phyloP scores from a whole-genome alignment of 1,140 invertebrate species.

The Aphidius ervi region DNA sequence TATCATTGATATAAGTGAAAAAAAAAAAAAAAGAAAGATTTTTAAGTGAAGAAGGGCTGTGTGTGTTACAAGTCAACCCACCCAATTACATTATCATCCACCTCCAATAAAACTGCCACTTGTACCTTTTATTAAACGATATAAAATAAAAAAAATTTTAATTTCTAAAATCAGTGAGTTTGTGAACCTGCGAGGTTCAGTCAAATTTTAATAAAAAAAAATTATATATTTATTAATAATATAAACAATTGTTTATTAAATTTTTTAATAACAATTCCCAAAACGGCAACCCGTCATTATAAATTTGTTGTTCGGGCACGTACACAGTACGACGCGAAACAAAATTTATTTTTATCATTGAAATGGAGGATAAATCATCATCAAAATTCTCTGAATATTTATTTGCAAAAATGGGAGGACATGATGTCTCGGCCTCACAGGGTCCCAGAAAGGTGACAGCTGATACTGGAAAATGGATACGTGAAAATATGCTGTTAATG shows the following conservation, averaged over 20 bases:
- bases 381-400: constrained; percentile 67
- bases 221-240: constrained; percentile 38
- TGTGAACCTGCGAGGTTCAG: constrained; percentile 11
- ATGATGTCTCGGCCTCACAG: constrained; percentile 57
- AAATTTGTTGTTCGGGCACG: constrained; percentile 49
- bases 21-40: too few relatives aligned
- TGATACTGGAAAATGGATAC: constrained; percentile 62
- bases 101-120: too few relatives aligned
- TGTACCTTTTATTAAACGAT: too few relatives aligned
- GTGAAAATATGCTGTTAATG: constrained; percentile 72
- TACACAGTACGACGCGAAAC: constrained; percentile 44
- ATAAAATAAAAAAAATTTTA: not conserved
- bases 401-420: constrained; percentile 69
- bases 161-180: not conserved
- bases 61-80: too few relatives aligned
- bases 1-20: too few relatives aligned
- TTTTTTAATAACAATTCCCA: constrained; percentile 51
- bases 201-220: constrained; percentile 5
- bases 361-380: constrained; percentile 53
- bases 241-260: constrained; percentile 43
- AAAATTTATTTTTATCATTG: constrained; percentile 37
- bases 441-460: constrained; percentile 63
- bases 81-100: too few relatives aligned
- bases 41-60: too few relatives aligned
- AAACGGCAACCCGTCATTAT: constrained; percentile 54